Evolutionary conservation across 2,888 invertebrate species (phyloP).

Genomic region (Keiferia lycopersicella): DNA sequence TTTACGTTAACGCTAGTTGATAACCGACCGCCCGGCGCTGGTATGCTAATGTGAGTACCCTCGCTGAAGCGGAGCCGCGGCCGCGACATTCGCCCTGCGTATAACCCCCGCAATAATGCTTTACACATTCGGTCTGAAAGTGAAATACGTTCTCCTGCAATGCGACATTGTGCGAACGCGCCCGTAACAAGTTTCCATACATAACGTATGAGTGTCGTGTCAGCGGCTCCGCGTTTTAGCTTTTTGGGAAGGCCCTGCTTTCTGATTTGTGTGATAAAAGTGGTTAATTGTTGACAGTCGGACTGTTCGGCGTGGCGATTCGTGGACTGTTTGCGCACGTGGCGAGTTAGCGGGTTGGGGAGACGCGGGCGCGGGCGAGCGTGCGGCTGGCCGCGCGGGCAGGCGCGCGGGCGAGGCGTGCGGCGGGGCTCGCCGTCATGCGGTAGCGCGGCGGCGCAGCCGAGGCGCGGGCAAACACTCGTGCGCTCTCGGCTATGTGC

Average conservation of each 20-base stretch:
- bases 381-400: conserved; percentile 32
- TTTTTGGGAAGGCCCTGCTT: conserved; percentile 26
- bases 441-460: conserved; percentile 73
- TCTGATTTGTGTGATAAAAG: conserved; percentile 39
- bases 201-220: conserved; percentile 44
- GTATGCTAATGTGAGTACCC: conserved; percentile 79
- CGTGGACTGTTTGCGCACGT: conserved; percentile 61
- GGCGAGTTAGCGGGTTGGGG: conserved; percentile 43
- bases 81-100: conserved; percentile 20
- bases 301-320: conserved; percentile 69
- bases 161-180: conserved; percentile 66
- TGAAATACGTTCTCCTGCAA: conserved; percentile 62
- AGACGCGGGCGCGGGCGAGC: conserved; percentile 36
- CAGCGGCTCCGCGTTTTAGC: conserved; percentile 33
- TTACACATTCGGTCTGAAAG: conserved; percentile 26
- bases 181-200: conserved; percentile 49
- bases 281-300: conserved; percentile 72
- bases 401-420: conserved; percentile 47
- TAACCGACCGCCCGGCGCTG: conserved; percentile 74
- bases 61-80: conserved; percentile 17
- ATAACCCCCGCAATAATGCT: conserved; percentile 5
- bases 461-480: conserved; percentile 70
- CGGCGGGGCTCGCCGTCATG: conserved; percentile 51
- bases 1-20: conserved; percentile 77
- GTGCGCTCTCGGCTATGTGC: conserved; percentile 80